phyloP scores from a whole-genome alignment of 30 jellyfish, hydroid and myxozoan species.

The Aurelia sp. region DNA sequence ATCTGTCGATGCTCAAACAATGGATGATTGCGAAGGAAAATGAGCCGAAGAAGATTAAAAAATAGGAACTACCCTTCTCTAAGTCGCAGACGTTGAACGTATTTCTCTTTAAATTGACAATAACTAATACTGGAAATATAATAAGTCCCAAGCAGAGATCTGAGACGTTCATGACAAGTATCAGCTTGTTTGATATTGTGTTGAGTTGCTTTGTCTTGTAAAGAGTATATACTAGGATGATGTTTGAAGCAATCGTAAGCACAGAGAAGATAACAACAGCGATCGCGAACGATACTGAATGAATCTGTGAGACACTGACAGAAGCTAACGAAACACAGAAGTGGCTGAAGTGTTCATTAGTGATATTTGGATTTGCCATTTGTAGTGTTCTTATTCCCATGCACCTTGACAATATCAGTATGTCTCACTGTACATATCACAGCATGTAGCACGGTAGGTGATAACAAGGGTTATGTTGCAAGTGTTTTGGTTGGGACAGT shows the following conservation, averaged over 20 bases:
- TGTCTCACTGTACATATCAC: too few species aligned
- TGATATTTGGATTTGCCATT: too few species aligned
- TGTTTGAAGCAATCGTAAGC: slow-evolving; percentile 9
- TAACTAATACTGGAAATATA: slow-evolving; percentile 13
- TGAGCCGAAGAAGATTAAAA: slow-evolving; percentile 11
- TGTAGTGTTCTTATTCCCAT: too few species aligned
- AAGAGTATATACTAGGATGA: slow-evolving; percentile 41
- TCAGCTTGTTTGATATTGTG: slow-evolving; percentile 50
- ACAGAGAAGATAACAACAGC: not conserved
- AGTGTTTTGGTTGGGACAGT: too few species aligned
- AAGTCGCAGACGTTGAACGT: slow-evolving; percentile 20
- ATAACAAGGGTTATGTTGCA: too few species aligned
- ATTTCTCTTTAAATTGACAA: not conserved
- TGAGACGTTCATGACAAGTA: slow-evolving; percentile 45
- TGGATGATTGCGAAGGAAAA: slow-evolving; percentile 39
- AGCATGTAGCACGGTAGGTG: too few species aligned
- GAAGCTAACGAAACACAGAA: too few species aligned
- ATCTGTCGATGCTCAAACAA: slow-evolving; percentile 38
- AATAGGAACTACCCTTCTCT: not conserved
- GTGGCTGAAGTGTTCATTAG: too few species aligned
- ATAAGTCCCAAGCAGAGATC: slow-evolving; percentile 54
- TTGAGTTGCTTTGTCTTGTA: slow-evolving; percentile 54
- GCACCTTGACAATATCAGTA: too few species aligned
- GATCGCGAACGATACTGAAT: too few species aligned
- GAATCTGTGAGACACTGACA: too few species aligned